Conservation (phyloP, 2,113 vertebrate species). For the Brienomyrus brachyistius region DNA sequence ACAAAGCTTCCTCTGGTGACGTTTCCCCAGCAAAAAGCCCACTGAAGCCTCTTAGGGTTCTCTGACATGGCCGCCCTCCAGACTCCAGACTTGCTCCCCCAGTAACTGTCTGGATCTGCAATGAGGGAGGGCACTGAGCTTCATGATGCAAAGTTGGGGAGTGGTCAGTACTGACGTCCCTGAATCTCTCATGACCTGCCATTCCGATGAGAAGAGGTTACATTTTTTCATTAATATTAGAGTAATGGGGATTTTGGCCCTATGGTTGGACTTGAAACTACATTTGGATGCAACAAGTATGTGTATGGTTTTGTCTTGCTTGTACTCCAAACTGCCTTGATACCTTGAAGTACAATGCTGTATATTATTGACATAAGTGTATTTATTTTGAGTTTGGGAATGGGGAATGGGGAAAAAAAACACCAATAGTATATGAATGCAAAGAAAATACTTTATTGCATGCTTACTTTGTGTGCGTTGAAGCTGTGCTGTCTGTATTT, state of each 20-base stretch:
- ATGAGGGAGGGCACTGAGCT: background rate
- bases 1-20: background rate
- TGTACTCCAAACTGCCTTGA: slow-evolving; percentile 3
- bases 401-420: background rate
- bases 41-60: background rate
- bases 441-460: slow-evolving; percentile 52
- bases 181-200: background rate
- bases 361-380: background rate
- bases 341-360: slow-evolving; percentile 1
- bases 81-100: background rate
- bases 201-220: background rate
- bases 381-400: background rate
- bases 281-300: background rate
- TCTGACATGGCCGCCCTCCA: background rate
- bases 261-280: background rate
- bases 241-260: background rate
- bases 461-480: slow-evolving; percentile 50
- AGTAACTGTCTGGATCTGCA: background rate
- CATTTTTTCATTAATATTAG: background rate
- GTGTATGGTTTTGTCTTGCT: background rate
- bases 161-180: background rate
- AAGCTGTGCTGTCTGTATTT: slow-evolving; percentile 52
- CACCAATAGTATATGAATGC: slow-evolving; percentile 28
- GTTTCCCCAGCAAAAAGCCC: background rate
- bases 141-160: background rate